phyloP scores from a whole-genome alignment of 2,797 vertebrate species.

The Phrynocephalus forsythii region DNA sequence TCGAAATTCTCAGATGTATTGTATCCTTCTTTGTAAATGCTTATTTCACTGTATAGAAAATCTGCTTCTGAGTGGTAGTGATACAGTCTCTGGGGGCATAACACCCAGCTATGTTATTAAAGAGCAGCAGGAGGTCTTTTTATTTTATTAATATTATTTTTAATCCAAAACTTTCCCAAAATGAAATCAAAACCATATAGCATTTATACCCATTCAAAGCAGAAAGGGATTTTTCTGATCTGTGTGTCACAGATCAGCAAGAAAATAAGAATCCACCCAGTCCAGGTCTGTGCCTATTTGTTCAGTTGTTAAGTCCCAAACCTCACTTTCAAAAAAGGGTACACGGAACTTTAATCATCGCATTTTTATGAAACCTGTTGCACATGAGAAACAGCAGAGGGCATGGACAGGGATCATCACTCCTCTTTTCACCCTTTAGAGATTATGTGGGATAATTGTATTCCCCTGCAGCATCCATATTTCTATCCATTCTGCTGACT shows the following conservation, averaged over 20 bases:
- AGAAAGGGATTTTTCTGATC: neutral
- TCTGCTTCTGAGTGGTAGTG: constrained; percentile 26
- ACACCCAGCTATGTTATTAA: no score
- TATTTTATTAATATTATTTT: neutral
- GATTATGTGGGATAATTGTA: neutral
- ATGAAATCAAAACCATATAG: neutral
- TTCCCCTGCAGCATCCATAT: neutral
- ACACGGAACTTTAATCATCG: neutral
- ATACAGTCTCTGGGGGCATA: neutral
- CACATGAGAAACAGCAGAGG: neutral
- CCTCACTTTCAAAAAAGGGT: neutral
- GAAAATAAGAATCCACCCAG: constrained; percentile 6
- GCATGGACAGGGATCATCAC: neutral
- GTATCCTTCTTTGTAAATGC: constrained; percentile 31
- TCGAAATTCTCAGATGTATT: constrained; percentile 39
- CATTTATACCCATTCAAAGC: constrained; percentile 37
- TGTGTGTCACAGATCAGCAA: neutral
- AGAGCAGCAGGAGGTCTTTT: no score
- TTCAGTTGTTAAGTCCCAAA: neutral
- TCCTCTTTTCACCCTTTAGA: no score
- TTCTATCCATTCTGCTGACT: neutral
- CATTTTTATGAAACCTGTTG: neutral
- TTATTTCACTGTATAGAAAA: constrained; percentile 32
- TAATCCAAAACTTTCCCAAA: neutral
- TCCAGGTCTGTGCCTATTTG: neutral